Evolutionary conservation across 2,888 invertebrate genomes (phyloP), one percentile per base, ranked within the genome.

Genomic region (Standfussiana lucernea): DNA sequence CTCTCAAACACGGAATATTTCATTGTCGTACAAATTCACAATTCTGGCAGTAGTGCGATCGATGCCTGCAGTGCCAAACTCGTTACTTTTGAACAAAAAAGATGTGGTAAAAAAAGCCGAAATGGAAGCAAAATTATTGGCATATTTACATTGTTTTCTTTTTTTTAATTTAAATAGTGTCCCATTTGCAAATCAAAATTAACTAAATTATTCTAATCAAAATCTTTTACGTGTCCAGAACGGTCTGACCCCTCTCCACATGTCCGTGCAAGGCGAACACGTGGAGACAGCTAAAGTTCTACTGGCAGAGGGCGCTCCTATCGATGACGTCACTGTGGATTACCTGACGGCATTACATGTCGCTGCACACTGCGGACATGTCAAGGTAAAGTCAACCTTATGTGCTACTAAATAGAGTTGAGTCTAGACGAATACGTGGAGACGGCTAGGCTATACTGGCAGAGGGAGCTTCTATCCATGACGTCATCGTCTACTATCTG

Each of bases 181-280:
- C 11, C 8, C 10, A 24, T 47, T 47, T 47, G 24, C 11, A 24
- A 3, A 6, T 47, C 1, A 50, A 50, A 50, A 50, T 11, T 1
- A 53, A 53, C 45, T 6, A 45, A 45, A 45, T 45, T n/a, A n/a
- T 6, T 28, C n/a, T 1, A 28, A 28, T 56, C 15, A 56, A 28
- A 28, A 56, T 53, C 2, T 53, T 50, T 50, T 11, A n/a, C 5
- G 0, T 94, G 4, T 66, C 1, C 93, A 98, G 98, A 98, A 98
- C 93, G 98, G 99, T 24, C 97, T 99, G 86, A 99, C 99, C n/a
- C 99, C 99, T 61, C 97, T 99, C 87, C 99, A 99, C 96, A 99
- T 99, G 99, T 99, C 99, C 80, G 99, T 99, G 72, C 99, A 99
- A 96, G 99, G 99, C 83, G 99, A 99, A 95, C 99, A 99, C 94